Percentiles rank a stretch among this genome's conserved stretches.
Evolutionary conservation across 2,797 vertebrate species (phyloP).

Genomic region (Tenualosa ilisha): DNA sequence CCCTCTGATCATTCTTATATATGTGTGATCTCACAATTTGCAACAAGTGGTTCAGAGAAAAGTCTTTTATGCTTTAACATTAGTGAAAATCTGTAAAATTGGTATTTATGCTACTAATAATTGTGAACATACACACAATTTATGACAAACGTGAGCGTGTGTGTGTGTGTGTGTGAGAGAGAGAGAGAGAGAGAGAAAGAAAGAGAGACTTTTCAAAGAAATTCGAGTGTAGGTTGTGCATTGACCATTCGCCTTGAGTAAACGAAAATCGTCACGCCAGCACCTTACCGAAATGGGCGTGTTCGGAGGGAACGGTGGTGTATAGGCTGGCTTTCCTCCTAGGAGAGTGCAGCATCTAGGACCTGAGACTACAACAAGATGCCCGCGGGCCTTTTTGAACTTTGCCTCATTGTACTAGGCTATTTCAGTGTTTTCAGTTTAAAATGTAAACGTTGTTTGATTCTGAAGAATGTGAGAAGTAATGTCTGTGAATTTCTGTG

Average conservation of each 20-base stretch:
- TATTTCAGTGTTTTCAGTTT: background rate
- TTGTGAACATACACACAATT: no score
- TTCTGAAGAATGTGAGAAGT: background rate
- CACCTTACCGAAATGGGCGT: constrained; percentile 62
- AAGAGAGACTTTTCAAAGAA: constrained; percentile 32
- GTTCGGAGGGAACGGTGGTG: constrained; percentile 36
- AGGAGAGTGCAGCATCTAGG: constrained; percentile 27
- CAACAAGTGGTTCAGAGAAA: no score
- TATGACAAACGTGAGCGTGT: no score
- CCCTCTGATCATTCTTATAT: no score
- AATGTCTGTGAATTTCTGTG: background rate
- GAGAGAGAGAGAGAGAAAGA: background rate
- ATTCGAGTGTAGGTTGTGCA: constrained; percentile 26
- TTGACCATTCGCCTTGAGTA: background rate
- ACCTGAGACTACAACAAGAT: background rate
- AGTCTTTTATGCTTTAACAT: no score
- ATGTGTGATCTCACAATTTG: no score
- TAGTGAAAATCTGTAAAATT: no score
- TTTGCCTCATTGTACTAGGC: background rate
- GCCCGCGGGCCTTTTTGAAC: constrained; percentile 11
- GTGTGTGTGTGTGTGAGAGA: background rate
- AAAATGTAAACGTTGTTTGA: background rate
- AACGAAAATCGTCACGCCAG: constrained; percentile 31
- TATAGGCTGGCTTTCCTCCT: constrained; percentile 33
- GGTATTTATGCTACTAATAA: no score